Evolutionary conservation across 2,888 invertebrate genomes (phyloP).

Genomic region (Adelphocoris suturalis): DNA sequence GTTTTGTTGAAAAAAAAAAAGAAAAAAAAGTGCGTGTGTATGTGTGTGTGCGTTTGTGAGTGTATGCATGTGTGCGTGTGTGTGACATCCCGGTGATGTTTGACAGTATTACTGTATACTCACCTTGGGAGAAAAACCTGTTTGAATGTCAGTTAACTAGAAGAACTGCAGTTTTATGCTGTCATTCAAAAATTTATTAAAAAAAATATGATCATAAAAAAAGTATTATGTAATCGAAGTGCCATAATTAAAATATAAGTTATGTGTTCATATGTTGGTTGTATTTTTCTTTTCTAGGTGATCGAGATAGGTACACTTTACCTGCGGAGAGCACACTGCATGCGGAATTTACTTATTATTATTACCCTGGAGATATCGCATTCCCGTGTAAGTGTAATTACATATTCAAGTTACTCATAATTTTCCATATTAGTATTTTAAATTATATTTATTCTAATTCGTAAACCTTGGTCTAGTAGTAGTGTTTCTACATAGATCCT

Average conservation of each 20-base stretch:
- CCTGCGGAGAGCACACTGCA: slow-evolving; percentile 94
- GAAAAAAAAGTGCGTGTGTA: too few species aligned
- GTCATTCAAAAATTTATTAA: too few species aligned
- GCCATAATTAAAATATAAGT: background rate
- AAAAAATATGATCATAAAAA: background rate
- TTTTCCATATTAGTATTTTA: slow-evolving; percentile 11
- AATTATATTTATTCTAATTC: background rate
- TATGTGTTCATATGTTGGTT: background rate
- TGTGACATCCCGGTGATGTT: too few species aligned
- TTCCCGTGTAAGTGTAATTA: slow-evolving; percentile 86
- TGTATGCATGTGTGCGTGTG: too few species aligned
- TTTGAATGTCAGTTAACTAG: too few species aligned
- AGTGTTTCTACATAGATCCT: background rate
- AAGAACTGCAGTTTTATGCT: too few species aligned
- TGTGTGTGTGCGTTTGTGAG: too few species aligned
- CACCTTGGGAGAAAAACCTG: too few species aligned
- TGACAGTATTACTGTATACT: too few species aligned
- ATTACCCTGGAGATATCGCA: slow-evolving; percentile 94
- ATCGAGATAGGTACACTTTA: slow-evolving; percentile 73
- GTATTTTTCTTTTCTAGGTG: slow-evolving; percentile 72
- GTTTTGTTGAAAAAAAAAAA: too few species aligned
- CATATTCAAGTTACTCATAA: background rate
- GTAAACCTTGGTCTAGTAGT: too few species aligned
- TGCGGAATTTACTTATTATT: slow-evolving; percentile 97
- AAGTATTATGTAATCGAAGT: background rate